Conservation (phyloP, 2,113 vertebrate genomes). For the Ardeotis arabs region DNA sequence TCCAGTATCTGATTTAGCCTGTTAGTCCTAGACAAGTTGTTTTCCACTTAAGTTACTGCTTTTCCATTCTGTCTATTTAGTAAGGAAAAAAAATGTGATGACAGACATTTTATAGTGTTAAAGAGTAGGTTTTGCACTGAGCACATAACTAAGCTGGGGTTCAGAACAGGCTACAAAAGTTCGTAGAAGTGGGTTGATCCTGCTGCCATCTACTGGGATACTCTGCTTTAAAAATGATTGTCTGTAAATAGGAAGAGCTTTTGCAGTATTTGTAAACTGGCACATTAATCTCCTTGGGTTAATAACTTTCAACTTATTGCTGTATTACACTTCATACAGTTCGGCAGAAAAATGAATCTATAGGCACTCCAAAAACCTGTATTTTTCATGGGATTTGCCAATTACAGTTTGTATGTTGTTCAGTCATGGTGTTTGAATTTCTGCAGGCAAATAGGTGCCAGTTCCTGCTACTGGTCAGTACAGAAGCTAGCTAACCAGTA, state of each 20-base stretch:
- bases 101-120: not conserved
- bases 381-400: not conserved
- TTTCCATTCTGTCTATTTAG: not conserved
- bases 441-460: not conserved
- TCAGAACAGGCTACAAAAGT: not conserved
- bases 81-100: no score
- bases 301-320: not conserved
- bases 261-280: not conserved
- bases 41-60: not conserved
- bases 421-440: not conserved
- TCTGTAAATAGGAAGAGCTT: not conserved
- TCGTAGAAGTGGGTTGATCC: not conserved
- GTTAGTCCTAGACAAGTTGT: not conserved
- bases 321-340: not conserved
- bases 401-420: not conserved
- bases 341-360: not conserved
- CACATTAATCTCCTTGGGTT: not conserved
- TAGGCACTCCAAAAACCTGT: not conserved
- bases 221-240: not conserved
- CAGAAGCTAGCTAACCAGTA: not conserved
- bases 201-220: slow-evolving; percentile 37
- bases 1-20: not conserved
- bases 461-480: not conserved
- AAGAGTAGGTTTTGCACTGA: not conserved
- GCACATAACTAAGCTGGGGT: not conserved